Base-by-base conservation (phyloP, 2,888 invertebrate species). In the Glaucopsyche alexis region DNA sequence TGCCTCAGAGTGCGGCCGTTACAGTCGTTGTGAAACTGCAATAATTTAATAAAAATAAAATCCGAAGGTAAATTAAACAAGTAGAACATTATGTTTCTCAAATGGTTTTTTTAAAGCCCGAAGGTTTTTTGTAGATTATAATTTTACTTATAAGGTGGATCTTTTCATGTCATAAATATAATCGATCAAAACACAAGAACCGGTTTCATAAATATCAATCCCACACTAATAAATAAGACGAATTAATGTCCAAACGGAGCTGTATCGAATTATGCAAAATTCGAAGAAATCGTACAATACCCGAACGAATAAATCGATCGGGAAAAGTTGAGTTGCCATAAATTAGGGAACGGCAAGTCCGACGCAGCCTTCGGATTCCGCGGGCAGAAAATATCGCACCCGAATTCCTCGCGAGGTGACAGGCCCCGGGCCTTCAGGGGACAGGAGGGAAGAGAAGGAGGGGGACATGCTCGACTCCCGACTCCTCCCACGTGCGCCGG, bases 361-460 rank as follows among this genome's bases (percentile, higher is more conserved):
- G 81, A 83, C 85, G 87, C 86, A 89, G 86, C 87, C 89, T 88
- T 88, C 87, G 88, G 87, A 92, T 92, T 91, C 92, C 91, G 84
- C 80, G 81, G 83, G 79, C 82, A 87, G 90, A 85, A 93, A 91
- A 93, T 93, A 93, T 92, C 90, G 92, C 93, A 93, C 93, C 91
- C 90, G 87, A 91, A 91, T 93, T 91, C 91, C 90, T 85, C 81
- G 76, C 81, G 80, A 80, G 80, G 82, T 85, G 90, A 89, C 87
- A 85, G 86, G 80, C 85, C 87, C 81, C 85, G 84, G 85, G 85
- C 88, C 90, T 90, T 87, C 87, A 86, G 87, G 85, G 87, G 83
- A 87, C 84, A 87, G 88, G 87, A 80, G 83, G 84, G 85, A 88
- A 88, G 87, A 88, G 86, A 76, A 11, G 55, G 11, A 9, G 55